Base-by-base conservation (phyloP, 2,888 invertebrate genomes). In the Dicyrtoma fusca region DNA sequence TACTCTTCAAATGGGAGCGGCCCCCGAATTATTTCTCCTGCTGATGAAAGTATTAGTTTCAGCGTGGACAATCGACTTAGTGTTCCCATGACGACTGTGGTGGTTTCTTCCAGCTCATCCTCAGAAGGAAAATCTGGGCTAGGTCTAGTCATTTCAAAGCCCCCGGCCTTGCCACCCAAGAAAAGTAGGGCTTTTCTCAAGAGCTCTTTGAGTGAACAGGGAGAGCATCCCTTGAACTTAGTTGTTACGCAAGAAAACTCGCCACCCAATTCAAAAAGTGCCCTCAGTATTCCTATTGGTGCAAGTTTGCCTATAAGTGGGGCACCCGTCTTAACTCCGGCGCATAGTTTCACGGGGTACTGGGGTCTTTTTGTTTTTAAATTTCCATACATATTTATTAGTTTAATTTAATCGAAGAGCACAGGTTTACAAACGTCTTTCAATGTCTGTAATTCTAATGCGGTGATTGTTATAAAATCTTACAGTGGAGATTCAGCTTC, bases 131-230 rank as follows among this genome's bases (percentile, higher is more conserved):
- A 23, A 5, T 44, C 25, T 34, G 26, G 19, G 23, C 6, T 59
- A 13, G 17, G 45, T 44, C 17, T n/a, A 26, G 17, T 4, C 11
- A 5, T 25, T 1, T 19, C 49, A 1, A 59, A 57, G 44, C 73
- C 76, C 13, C 76, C 76, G 2, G 73, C 72, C 6, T 55, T 76
- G 10, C 76, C 76, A 11, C 76, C 76, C 11, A 76, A 76, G 49
- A 74, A 73, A 45, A 57, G 64, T n/a, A 45, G 63, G 34, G 51
- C 49, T 19, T n/a, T 59, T 34, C 59, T 74, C 19, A 63, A 45
- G 23, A 62, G 34, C 5, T 71, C 71, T 10, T 42, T 57, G 34
- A 71, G 74, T 51, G 74, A 74, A 42, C 74, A 74, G 21, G 73
- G 69, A 2, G 70, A 61, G n/a, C 25, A 49, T 53, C 45, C 69